Evolutionary conservation across 64 coral and sea anemone species (phyloP).

Genomic region (Trachythela sp.): DNA sequence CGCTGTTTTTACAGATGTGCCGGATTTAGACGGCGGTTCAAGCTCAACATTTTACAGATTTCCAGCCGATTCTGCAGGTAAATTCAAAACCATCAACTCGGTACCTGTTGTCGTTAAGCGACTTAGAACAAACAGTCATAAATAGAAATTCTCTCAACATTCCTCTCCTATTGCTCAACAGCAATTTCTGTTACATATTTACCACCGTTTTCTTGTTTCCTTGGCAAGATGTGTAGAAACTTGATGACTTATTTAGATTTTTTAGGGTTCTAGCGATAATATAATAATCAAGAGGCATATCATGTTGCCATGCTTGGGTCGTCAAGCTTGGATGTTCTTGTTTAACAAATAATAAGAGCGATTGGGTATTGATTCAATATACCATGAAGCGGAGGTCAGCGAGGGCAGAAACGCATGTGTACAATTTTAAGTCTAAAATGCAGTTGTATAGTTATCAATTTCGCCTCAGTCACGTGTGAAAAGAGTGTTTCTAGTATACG

Average conservation of each 20-base stretch:
- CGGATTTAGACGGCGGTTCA: background rate
- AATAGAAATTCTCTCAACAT: background rate
- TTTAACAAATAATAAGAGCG: background rate
- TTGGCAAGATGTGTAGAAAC: background rate
- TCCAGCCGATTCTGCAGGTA: constrained; percentile 3
- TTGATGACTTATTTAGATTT: background rate
- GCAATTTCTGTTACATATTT: background rate
- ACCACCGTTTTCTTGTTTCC: background rate
- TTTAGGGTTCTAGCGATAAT: background rate
- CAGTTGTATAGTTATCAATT: too few relatives aligned
- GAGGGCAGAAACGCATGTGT: background rate
- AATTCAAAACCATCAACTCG: background rate
- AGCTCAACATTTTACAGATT: background rate
- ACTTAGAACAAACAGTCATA: background rate
- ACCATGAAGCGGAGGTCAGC: background rate
- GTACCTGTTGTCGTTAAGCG: background rate
- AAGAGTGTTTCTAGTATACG: too few relatives aligned
- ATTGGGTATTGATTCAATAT: constrained; percentile 3
- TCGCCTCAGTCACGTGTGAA: too few relatives aligned
- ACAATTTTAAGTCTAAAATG: too few relatives aligned
- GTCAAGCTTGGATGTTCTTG: background rate
- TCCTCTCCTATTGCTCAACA: background rate
- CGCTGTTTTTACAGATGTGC: background rate
- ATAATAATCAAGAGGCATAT: background rate
- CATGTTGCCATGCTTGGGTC: background rate